Percentiles rank a stretch among this genome's conserved stretches.
Evolutionary conservation across 2,113 vertebrate genomes (phyloP).

Genomic region (Ellobius talpinus): DNA sequence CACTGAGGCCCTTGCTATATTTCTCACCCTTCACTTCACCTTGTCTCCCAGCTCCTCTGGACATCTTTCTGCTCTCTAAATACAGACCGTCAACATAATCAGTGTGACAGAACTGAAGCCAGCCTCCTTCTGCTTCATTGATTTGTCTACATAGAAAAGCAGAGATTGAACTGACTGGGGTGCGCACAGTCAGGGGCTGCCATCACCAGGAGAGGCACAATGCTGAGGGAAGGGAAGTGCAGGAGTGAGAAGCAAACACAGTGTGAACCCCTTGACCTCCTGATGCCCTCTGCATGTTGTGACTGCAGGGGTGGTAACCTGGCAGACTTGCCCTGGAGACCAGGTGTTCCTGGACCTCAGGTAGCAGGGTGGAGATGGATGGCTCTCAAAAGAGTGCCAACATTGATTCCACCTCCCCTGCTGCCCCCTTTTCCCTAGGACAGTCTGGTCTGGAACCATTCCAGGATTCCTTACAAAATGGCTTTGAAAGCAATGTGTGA

Average conservation of each 20-base stretch:
- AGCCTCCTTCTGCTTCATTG: neutral
- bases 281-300: fast-evolving
- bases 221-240: no score
- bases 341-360: neutral
- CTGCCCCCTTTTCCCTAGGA: neutral
- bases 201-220: no score
- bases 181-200: fast-evolving
- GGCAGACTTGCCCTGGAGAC: fast-evolving
- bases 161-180: neutral
- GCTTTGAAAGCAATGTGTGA: no score
- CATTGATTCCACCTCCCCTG: fast-evolving
- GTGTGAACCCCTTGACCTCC: fast-evolving
- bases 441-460: neutral
- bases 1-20: fast-evolving
- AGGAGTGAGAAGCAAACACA: neutral
- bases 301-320: neutral
- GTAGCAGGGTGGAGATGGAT: no score
- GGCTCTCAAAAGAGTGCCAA: neutral
- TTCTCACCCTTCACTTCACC: neutral
- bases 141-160: neutral
- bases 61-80: neutral
- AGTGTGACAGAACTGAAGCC: neutral
- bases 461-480: neutral
- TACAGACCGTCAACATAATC: neutral
- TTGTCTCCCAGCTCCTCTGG: neutral